Conservation (phyloP, 2,888 invertebrate genomes). For the Lypha dubia region DNA sequence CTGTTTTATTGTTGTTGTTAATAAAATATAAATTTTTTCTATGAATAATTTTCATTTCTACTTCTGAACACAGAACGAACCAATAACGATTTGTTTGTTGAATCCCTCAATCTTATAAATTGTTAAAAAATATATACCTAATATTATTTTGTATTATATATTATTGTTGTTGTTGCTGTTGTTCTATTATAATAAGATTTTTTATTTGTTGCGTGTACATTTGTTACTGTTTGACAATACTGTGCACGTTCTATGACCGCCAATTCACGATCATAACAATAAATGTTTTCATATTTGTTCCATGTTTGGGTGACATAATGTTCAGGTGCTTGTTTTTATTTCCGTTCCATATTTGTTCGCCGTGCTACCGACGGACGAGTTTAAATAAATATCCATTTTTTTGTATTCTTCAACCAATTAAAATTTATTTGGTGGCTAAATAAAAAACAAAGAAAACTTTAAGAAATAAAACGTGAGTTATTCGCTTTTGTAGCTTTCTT, state of each 20-base stretch:
- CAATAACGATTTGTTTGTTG: slow-evolving; percentile 43
- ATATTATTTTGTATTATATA: slow-evolving; percentile 6
- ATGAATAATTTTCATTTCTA: slow-evolving; percentile 56
- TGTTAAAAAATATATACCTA: neutral
- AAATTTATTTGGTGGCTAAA: slow-evolving; percentile 30
- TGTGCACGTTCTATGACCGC: slow-evolving; percentile 60
- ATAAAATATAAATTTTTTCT: slow-evolving; percentile 36
- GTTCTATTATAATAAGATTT: neutral
- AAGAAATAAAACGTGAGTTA: slow-evolving; percentile 8
- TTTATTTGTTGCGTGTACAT: slow-evolving; percentile 27
- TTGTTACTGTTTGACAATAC: slow-evolving; percentile 56
- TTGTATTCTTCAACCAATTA: slow-evolving; percentile 24
- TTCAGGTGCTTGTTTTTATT: slow-evolving; percentile 63
- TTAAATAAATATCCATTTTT: neutral
- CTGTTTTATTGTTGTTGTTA: slow-evolving; percentile 31
- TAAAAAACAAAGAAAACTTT: neutral
- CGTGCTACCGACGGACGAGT: neutral
- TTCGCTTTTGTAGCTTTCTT: slow-evolving; percentile 12
- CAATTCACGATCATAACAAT: slow-evolving; percentile 63
- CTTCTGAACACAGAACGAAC: slow-evolving; percentile 38
- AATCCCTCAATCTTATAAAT: slow-evolving; percentile 46
- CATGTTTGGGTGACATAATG: slow-evolving; percentile 57
- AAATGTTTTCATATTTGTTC: slow-evolving; percentile 65
- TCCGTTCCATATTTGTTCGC: slow-evolving; percentile 64
- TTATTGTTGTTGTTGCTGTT: slow-evolving; percentile 25